Evolutionary conservation across 2,888 invertebrate species (phyloP), one percentile per base, ranked within the genome.

Genomic region (Orthosia incerta): DNA sequence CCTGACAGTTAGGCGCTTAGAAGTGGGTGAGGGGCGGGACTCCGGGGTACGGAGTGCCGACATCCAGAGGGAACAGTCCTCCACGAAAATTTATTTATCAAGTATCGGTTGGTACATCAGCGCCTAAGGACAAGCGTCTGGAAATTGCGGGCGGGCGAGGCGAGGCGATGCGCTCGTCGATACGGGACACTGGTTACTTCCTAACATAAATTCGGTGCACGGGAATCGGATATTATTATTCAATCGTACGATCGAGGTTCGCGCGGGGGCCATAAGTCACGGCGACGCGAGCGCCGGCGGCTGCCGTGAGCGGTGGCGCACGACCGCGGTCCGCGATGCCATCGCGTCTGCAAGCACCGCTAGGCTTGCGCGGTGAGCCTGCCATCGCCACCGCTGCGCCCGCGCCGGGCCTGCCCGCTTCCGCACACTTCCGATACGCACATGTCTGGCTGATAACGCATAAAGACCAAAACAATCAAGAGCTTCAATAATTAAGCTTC

Each of bases 221-320:
- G 93, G 93, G 94, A 95, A 95, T 95, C 95, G 95, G 94, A 95
- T 95, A 95, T 95, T 95, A 95, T 95, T 95, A 96, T 96, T 96
- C 95, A 96, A 96, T 96, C 96, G 95, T 92, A 92, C 94, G 94
- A 96, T 96, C 96, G 93, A 93, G 94, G 95, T 95, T 94, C 94
- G 94, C 94, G 93, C 93, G 93, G 93, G 92, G 94, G 94, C 95
- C 94, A 95, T 95, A 95, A 96, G 95, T 96, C 95, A 95, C 93
- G 93, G 94, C 94, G 94, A 94, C 95, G 93, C 95, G 92, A 95
- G 93, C 93, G 95, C 95, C 95, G 95, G 93, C 95, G 96, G 95
- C 91, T 92, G 94, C 94, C 95, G 95, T 95, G 95, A 95, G 95
- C 94, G 91, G 94, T 92, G 94, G 94, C 95, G 95, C 95, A 95